These are phyloP conservation scores for Zaprionus nigranus DNA, from an alignment of 1,140 invertebrate species.

Conservation along the genomic window DNA sequence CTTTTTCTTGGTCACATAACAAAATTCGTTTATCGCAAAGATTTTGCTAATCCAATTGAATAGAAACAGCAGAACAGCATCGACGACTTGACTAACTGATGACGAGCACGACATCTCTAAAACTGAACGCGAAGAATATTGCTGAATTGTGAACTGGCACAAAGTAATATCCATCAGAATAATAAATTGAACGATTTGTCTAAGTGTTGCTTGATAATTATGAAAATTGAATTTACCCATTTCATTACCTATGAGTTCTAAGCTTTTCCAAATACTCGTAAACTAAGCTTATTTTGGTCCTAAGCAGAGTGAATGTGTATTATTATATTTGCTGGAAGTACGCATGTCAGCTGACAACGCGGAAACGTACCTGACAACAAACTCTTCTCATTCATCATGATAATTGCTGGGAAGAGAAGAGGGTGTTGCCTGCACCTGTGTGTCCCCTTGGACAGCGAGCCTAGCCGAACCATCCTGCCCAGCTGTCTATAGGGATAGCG, in stretches of 20 bases:
- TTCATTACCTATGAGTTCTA: too few relatives aligned
- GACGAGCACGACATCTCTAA: too few relatives aligned
- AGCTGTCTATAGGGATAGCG: not conserved
- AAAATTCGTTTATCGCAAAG: not conserved
- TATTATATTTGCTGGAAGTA: not conserved
- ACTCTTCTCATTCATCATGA: conserved; percentile 32
- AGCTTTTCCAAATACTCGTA: not conserved
- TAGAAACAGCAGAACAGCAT: too few relatives aligned
- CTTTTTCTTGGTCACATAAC: not conserved
- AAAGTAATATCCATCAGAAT: not conserved
- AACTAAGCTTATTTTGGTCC: not conserved
- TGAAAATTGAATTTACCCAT: too few relatives aligned
- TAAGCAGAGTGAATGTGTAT: too few relatives aligned
- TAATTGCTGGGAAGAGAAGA: not conserved
- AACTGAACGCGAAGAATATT: too few relatives aligned
- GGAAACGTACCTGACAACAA: conserved; percentile 12
- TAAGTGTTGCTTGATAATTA: too few relatives aligned
- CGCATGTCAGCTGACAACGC: not conserved
- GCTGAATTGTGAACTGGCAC: too few relatives aligned
- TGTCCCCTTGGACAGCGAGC: not conserved
- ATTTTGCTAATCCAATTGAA: not conserved
- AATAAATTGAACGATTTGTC: too few relatives aligned
- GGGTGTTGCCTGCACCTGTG: not conserved
- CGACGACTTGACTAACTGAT: too few relatives aligned
- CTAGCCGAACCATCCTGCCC: not conserved